These are phyloP conservation scores for Ericerus pela DNA, from an alignment of 1,140 invertebrate species.

Conservation along the genomic window DNA sequence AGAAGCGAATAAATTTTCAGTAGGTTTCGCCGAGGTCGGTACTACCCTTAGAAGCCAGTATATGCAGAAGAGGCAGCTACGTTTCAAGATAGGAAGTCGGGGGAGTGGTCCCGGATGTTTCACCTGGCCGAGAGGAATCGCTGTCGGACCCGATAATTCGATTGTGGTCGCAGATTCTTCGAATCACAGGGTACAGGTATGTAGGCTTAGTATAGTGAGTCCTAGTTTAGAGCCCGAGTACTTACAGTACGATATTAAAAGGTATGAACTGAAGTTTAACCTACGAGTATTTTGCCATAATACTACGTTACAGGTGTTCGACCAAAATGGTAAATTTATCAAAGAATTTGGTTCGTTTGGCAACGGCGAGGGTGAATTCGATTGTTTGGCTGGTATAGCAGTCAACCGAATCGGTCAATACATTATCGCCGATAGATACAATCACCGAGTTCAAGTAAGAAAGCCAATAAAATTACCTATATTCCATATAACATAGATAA, in stretches of 20 bases:
- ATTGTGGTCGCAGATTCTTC: conserved; percentile 93
- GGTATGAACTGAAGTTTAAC: too few relatives aligned
- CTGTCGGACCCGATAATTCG: conserved; percentile 81
- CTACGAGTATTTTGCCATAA: neutral
- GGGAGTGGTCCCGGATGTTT: conserved; percentile 93
- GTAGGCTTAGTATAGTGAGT: too few relatives aligned
- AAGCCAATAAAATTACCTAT: too few relatives aligned
- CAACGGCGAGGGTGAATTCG: conserved; percentile 87
- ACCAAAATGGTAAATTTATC: conserved; percentile 70
- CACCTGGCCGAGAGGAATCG: conserved; percentile 91
- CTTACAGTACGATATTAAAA: too few relatives aligned
- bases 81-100: conserved; percentile 86
- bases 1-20: too few relatives aligned
- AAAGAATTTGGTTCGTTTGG: conserved; percentile 88
- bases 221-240: too few relatives aligned
- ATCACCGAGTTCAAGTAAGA: conserved; percentile 76
- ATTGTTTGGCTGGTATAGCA: conserved; percentile 88
- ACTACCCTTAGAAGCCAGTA: conserved; percentile 70
- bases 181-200: conserved; percentile 75
- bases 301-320: conserved; percentile 55
- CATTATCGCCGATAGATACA: conserved; percentile 90
- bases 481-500: too few relatives aligned
- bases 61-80: conserved; percentile 77
- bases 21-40: conserved; percentile 42
- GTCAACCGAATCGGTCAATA: conserved; percentile 92